phyloP scores from a whole-genome alignment of 2,797 vertebrate species.

The Spinibarbus caldwelli region DNA sequence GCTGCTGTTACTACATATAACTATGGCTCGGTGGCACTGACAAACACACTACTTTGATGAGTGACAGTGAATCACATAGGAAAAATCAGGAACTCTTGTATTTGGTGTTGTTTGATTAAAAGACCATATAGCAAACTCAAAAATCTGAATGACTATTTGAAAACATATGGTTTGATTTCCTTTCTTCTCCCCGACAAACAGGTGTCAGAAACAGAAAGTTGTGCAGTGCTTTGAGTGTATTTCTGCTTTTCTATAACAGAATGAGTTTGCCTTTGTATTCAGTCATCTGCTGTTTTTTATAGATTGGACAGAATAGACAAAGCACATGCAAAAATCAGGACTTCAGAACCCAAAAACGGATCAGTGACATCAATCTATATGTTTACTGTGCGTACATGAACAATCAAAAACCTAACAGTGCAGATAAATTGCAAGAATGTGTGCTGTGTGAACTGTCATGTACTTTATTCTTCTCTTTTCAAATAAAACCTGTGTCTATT shows the following conservation, averaged over 20 bases:
- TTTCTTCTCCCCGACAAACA: background rate
- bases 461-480: background rate
- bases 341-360: no score
- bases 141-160: background rate
- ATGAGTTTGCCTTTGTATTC: background rate
- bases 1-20: background rate
- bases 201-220: background rate
- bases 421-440: background rate
- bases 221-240: background rate
- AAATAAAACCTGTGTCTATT: background rate
- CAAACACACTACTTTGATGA: background rate
- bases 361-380: no score
- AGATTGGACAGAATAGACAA: background rate
- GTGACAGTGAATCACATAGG: background rate
- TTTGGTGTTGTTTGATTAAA: background rate
- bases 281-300: background rate
- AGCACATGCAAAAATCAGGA: background rate
- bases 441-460: background rate
- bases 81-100: background rate
- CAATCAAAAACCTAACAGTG: background rate
- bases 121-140: background rate
- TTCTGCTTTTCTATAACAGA: background rate
- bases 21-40: background rate
- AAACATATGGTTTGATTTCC: background rate
- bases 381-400: background rate